Evolutionary conservation across 2,888 invertebrate species (phyloP), one percentile per base, ranked within the genome.

Genomic region (Eudemis profundana): DNA sequence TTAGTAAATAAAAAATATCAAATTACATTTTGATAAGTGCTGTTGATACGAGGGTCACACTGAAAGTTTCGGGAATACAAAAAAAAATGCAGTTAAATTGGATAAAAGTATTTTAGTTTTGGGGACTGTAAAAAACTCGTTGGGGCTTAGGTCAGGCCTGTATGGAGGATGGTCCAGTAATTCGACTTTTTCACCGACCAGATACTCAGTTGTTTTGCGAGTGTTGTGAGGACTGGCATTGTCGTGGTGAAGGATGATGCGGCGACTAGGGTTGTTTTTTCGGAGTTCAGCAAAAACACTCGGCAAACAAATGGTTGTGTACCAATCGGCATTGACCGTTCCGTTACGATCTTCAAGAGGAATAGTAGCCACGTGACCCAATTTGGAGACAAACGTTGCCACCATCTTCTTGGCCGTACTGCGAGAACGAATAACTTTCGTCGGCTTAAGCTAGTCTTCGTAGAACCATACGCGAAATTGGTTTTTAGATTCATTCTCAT

Each of bases 11-110:
- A 15, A 42, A 40, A 50, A 57, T 21, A 44, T 44, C 44, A 59
- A 59, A 44, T 23, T 7, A 4, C 33, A 17, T 3, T 19, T 10
- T 56, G 47, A 62, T 64, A 57, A 57, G 50, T 38, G 57, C 44
- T 47, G 75, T 77, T 73, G 76, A 74, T 63, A 66, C n/a, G n/a
- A n/a, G n/a, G n/a, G n/a, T n/a, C n/a, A n/a, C n/a, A n/a, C n/a
- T n/a, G n/a, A n/a, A n/a, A n/a, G n/a, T n/a, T n/a, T n/a, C n/a
- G n/a, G n/a, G n/a, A n/a, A n/a, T n/a, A n/a, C n/a, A n/a, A n/a
- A n/a, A n/a, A n/a, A n/a, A n/a, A n/a, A n/a, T n/a, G n/a, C n/a
- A n/a, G n/a, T n/a, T n/a, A n/a, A n/a, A n/a, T n/a, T n/a, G n/a
- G n/a, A n/a, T n/a, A n/a, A n/a, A n/a, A n/a, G n/a, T n/a, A n/a